phyloP scores from a whole-genome alignment of 2,113 vertebrate species.

The Cavia aperea region DNA sequence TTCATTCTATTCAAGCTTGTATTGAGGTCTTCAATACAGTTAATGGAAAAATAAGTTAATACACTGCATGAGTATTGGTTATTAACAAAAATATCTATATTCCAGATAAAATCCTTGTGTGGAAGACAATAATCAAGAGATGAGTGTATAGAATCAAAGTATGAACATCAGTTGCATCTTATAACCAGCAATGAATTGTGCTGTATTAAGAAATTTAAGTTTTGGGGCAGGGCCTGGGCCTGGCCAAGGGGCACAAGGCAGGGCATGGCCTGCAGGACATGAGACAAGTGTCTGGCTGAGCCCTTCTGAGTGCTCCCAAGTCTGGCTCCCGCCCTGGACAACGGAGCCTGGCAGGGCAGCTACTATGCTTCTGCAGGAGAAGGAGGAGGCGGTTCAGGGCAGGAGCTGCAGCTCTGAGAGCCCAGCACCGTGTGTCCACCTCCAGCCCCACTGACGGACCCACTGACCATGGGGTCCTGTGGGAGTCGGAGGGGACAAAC shows the following conservation, averaged over 20 bases:
- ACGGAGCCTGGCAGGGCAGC: no score
- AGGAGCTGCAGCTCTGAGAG: no score
- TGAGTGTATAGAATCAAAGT: not conserved
- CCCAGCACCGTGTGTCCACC: slow-evolving; percentile 44
- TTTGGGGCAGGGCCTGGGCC: no score
- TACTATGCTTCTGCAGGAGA: no score
- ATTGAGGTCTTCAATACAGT: not conserved
- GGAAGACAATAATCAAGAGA: slow-evolving; percentile 37
- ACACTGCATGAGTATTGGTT: not conserved
- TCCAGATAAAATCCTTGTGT: not conserved
- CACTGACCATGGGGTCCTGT: slow-evolving; percentile 54
- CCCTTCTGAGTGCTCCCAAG: no score
- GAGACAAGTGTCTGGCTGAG: no score
- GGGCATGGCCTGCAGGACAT: no score
- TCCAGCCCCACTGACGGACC: slow-evolving; percentile 61
- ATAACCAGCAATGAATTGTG: not conserved
- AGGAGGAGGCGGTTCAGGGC: no score
- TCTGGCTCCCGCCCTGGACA: no score
- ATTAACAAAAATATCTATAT: not conserved
- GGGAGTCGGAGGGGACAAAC: slow-evolving; percentile 63
- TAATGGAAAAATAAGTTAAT: not conserved
- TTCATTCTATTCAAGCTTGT: not conserved
- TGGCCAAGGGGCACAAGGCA: no score
- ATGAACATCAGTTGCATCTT: not conserved
- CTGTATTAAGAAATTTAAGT: not conserved